Conservation (phyloP, 2,888 invertebrate genomes). For the Ectropis crepuscularia region DNA sequence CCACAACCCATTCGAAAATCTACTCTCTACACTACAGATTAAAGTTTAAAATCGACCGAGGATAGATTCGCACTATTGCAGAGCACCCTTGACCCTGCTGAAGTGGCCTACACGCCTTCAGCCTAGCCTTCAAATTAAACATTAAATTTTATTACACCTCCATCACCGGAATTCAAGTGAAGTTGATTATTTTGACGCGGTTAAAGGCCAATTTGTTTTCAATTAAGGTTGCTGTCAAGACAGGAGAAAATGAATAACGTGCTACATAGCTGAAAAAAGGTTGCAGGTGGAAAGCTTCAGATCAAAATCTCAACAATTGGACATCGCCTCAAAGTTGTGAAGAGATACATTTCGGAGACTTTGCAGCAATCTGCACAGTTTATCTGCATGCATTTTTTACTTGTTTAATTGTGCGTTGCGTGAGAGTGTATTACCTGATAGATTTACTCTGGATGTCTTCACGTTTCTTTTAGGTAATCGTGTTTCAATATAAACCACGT, state of each 20-base stretch:
- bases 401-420: no score
- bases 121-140: conserved; percentile 55
- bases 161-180: conserved; percentile 30
- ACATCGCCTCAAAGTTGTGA: no score
- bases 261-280: background rate
- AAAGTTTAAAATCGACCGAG: conserved; percentile 43
- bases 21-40: background rate
- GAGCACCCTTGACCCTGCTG: conserved; percentile 59
- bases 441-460: no score
- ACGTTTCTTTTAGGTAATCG: no score
- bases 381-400: no score
- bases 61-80: conserved; percentile 49
- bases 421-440: no score
- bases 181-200: conserved; percentile 28
- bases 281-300: background rate
- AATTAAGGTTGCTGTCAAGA: conserved; percentile 13
- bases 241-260: conserved; percentile 19
- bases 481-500: no score
- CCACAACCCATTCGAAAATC: conserved; percentile 7
- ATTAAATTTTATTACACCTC: conserved; percentile 51
- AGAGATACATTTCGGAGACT: no score
- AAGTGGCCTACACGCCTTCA: conserved; percentile 44
- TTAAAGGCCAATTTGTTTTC: conserved; percentile 21
- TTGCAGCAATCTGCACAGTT: no score
- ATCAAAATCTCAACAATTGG: no score